Conservation (phyloP, 2,888 invertebrate species). For the Eupithecia inturbata region DNA sequence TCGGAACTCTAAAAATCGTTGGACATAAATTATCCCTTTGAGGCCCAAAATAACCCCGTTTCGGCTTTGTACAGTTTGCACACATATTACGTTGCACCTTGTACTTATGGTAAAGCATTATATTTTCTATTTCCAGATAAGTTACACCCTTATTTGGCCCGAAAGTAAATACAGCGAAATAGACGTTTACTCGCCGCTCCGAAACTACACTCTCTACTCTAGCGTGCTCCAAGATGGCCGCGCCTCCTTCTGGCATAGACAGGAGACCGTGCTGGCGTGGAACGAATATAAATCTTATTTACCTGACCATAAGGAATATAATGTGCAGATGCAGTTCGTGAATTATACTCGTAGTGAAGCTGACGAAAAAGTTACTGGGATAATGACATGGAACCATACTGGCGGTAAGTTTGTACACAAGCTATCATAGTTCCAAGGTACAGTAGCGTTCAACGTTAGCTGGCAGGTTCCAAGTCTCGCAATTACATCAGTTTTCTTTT, state of each 20-base stretch:
- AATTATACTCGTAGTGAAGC: slow-evolving; percentile 8
- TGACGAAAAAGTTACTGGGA: slow-evolving; percentile 12
- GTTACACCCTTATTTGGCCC: slow-evolving; percentile 35
- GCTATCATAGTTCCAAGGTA: neutral
- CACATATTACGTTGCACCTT: neutral
- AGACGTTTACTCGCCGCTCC: slow-evolving; percentile 4
- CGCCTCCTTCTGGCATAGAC: slow-evolving; percentile 33
- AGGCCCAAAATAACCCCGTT: no score
- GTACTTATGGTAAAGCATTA: neutral
- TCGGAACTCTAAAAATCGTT: no score
- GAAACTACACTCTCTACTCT: slow-evolving; percentile 47
- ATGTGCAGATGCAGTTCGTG: slow-evolving; percentile 36
- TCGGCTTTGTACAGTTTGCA: neutral
- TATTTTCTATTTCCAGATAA: slow-evolving; percentile 30
- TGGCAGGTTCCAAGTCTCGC: no score
- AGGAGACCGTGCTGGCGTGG: slow-evolving; percentile 34
- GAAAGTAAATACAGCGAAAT: slow-evolving; percentile 31
- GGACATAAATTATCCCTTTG: no score
- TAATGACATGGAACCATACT: slow-evolving; percentile 50
- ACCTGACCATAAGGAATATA: slow-evolving; percentile 39
- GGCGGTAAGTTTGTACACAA: slow-evolving; percentile 55
- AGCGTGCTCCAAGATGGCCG: slow-evolving; percentile 37
- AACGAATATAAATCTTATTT: slow-evolving; percentile 11
- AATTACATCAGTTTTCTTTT: no score
- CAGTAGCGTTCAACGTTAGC: no score